Evolutionary conservation across 2,113 vertebrate species (phyloP).

Genomic region (Psittacara wagleri): DNA sequence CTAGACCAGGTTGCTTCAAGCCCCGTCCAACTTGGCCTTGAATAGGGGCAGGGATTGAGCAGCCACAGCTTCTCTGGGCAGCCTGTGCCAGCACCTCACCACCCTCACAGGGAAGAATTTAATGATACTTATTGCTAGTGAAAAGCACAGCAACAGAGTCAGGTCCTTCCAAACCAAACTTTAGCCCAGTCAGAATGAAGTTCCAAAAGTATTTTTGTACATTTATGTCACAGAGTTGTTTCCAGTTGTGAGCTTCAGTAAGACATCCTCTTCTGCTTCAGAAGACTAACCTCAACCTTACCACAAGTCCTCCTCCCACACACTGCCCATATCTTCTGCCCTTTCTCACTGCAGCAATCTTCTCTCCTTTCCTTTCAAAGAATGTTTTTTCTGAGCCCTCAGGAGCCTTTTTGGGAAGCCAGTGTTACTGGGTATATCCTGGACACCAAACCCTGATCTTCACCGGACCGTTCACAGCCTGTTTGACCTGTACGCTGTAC

Average conservation of each 20-base stretch:
- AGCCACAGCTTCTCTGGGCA: background rate
- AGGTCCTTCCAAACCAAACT: background rate
- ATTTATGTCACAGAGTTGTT: background rate
- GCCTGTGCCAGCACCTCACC: background rate
- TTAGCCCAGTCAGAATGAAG: background rate
- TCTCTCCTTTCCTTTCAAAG: background rate
- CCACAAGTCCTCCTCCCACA: rapidly evolving
- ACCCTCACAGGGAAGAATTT: background rate
- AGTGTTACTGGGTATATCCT: background rate
- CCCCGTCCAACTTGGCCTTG: background rate
- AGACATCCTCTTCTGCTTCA: background rate
- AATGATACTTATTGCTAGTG: background rate
- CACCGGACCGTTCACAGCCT: rapidly evolving
- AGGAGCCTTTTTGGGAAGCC: background rate
- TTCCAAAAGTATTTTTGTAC: background rate
- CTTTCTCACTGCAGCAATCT: background rate
- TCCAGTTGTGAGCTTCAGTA: background rate
- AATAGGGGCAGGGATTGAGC: background rate
- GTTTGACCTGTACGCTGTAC: background rate
- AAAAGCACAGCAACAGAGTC: rapidly evolving
- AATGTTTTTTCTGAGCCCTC: background rate
- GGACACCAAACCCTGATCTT: background rate
- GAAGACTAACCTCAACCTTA: background rate
- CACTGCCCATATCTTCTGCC: background rate
- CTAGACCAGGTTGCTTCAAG: background rate